Percentiles rank a stretch among this genome's conserved stretches.
These are phyloP conservation scores for Pachliopta kotzebuea DNA, from an alignment of 2,888 invertebrate genomes.

Conservation along the genomic window DNA sequence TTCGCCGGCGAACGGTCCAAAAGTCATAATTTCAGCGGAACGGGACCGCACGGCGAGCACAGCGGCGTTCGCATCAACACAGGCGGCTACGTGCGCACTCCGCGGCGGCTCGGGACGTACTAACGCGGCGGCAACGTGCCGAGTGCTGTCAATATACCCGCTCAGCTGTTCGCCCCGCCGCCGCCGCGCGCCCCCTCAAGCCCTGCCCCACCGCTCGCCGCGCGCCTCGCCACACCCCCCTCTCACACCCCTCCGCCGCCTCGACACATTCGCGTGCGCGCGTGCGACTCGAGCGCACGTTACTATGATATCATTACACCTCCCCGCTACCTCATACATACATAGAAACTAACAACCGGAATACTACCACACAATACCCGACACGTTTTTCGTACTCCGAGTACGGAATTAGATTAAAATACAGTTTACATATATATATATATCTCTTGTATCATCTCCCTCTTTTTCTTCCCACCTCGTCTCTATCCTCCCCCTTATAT, in stretches of 20 bases:
- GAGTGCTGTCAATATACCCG: slow-evolving; percentile 80
- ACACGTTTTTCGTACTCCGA: no score
- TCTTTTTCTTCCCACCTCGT: no score
- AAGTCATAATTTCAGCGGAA: slow-evolving; percentile 78
- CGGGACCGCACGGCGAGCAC: slow-evolving; percentile 70
- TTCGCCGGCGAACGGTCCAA: slow-evolving; percentile 72
- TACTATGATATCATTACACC: no score
- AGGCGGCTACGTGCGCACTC: slow-evolving; percentile 72
- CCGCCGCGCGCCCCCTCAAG: slow-evolving; percentile 55
- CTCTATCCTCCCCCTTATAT: no score
- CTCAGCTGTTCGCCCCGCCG: slow-evolving; percentile 80
- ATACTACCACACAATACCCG: no score
- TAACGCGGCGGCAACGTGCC: slow-evolving; percentile 77
- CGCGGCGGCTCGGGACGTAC: slow-evolving; percentile 77
- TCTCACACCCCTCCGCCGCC: slow-evolving; percentile 33
- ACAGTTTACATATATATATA: no score
- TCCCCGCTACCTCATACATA: no score
- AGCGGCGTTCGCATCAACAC: slow-evolving; percentile 69
- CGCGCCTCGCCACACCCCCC: slow-evolving; percentile 35
- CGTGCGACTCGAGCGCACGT: no score
- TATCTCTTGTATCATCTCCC: no score
- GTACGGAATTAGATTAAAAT: no score
- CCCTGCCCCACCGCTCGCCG: slow-evolving; percentile 47
- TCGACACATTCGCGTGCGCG: no score
- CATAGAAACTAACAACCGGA: no score